phyloP scores from a whole-genome alignment of 2,113 vertebrate species.

The Passer montanus region DNA sequence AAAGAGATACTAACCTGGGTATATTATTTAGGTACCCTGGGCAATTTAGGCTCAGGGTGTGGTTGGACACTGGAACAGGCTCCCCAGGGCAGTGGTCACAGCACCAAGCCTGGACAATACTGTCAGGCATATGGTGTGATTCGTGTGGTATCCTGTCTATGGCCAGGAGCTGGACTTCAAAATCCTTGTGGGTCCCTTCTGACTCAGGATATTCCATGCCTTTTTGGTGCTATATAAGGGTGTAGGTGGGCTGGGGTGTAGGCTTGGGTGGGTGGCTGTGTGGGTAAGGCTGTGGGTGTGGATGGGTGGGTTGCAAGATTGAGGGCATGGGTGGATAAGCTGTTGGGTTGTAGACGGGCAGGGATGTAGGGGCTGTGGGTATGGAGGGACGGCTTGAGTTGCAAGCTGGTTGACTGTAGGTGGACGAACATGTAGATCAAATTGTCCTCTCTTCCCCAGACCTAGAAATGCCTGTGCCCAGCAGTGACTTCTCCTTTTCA shows the following conservation, averaged over 20 bases:
- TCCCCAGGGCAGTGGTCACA: background rate
- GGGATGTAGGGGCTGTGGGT: background rate
- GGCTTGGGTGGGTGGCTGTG: background rate
- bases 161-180: background rate
- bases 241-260: background rate
- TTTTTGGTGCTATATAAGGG: background rate
- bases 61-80: background rate
- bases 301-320: background rate
- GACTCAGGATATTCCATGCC: background rate
- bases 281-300: background rate
- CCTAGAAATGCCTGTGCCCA: background rate
- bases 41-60: background rate
- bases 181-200: background rate
- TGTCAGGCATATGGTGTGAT: background rate
- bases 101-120: background rate
- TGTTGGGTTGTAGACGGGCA: background rate
- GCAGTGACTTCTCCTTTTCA: background rate
- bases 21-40: background rate
- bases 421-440: fast-evolving
- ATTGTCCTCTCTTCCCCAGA: background rate
- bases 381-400: background rate
- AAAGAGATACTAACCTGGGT: background rate
- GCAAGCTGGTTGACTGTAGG: background rate
- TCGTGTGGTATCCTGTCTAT: background rate
- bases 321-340: fast-evolving